Percentiles rank a stretch among this genome's conserved stretches.
phyloP scores from a whole-genome alignment of 2,888 invertebrate species.

The Scotopteryx bipunctaria region DNA sequence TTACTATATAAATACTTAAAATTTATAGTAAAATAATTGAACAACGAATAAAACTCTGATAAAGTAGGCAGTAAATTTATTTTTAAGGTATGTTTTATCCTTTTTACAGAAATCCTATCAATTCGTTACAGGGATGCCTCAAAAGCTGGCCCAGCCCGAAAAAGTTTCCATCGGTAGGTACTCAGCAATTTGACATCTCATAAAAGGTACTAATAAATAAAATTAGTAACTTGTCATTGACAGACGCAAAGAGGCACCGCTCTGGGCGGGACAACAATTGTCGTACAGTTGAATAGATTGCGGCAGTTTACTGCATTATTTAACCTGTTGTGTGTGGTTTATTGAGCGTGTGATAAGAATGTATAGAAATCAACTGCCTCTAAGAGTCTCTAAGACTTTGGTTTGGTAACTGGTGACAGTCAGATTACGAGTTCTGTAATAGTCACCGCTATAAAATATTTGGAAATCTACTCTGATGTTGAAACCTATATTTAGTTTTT shows the following conservation, averaged over 20 bases:
- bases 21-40: no score
- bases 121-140: conserved; percentile 57
- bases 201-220: conserved; percentile 78
- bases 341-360: conserved; percentile 57
- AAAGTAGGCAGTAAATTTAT: no score
- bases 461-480: no score
- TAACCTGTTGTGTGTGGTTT: conserved; percentile 45
- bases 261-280: conserved; percentile 46
- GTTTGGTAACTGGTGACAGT: no score
- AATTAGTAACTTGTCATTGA: conserved; percentile 65
- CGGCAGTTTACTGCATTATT: conserved; percentile 28
- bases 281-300: conserved; percentile 8
- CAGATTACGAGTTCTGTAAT: no score
- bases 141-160: conserved; percentile 59
- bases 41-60: no score
- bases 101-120: neutral
- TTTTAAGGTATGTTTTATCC: no score
- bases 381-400: no score
- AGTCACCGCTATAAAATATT: no score
- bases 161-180: conserved; percentile 42
- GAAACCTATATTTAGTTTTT: no score
- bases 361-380: conserved; percentile 38
- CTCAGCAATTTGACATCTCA: conserved; percentile 68
- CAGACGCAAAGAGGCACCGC: conserved; percentile 54
- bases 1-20: no score